Evolutionary conservation across 2,113 vertebrate species (phyloP).

Genomic region (Tetrax tetrax): DNA sequence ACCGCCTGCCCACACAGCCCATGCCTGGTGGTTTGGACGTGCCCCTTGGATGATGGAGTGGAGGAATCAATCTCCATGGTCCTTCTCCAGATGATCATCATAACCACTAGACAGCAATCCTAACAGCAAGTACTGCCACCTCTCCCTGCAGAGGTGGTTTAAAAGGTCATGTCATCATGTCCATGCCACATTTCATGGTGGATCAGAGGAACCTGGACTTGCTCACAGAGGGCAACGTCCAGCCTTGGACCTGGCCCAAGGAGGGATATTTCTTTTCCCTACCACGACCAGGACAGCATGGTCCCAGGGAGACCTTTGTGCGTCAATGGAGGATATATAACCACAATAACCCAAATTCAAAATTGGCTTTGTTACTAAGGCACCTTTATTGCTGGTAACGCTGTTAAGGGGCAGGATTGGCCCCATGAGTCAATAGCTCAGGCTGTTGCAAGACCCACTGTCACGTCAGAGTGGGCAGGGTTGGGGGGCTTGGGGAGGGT

Average conservation of each 20-base stretch:
- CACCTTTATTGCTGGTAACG: conserved; percentile 60
- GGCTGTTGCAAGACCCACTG: background rate
- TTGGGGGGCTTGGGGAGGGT: rapidly evolving
- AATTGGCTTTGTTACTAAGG: background rate
- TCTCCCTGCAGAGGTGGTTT: background rate
- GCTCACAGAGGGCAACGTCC: background rate
- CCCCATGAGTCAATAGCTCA: background rate
- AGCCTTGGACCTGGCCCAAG: background rate
- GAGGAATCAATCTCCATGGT: background rate
- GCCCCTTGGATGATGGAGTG: background rate
- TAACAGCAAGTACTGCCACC: background rate
- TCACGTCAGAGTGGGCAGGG: background rate
- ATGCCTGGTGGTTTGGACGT: background rate
- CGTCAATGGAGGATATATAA: background rate
- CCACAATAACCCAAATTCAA: background rate
- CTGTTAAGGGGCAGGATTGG: background rate
- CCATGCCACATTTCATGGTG: background rate
- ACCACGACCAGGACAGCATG: background rate
- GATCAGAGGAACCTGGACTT: background rate
- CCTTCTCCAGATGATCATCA: background rate
- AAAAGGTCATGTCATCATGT: background rate
- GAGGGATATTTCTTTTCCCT: background rate
- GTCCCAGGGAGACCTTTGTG: background rate
- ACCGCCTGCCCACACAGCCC: background rate
- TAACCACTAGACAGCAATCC: background rate